Conservation (phyloP, 2,797 vertebrate species). For the Morus bassanus region DNA sequence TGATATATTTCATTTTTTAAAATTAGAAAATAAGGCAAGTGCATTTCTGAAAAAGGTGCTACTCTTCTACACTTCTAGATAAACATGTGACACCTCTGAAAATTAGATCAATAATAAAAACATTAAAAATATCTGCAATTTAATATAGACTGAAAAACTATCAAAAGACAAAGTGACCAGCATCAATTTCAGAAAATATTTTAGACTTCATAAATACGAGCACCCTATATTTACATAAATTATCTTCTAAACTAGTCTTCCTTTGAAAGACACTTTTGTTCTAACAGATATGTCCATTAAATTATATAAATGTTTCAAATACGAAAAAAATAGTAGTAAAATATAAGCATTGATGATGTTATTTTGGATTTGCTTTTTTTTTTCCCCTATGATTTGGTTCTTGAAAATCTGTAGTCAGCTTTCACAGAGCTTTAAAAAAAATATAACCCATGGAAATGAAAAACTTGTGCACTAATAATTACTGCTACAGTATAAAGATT, state of each 20-base stretch:
- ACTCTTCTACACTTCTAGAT: slow-evolving; percentile 60
- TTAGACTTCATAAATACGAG: slow-evolving; percentile 72
- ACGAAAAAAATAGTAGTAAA: slow-evolving; percentile 51
- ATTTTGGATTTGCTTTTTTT: slow-evolving; percentile 48
- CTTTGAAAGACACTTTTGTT: slow-evolving; percentile 59
- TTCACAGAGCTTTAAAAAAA: slow-evolving; percentile 39
- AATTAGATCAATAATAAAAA: slow-evolving; percentile 67
- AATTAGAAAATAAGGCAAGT: slow-evolving; percentile 80
- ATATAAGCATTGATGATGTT: slow-evolving; percentile 56
- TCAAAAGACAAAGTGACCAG: slow-evolving; percentile 71
- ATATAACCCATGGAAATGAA: background rate
- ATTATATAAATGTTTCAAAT: slow-evolving; percentile 55
- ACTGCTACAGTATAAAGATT: slow-evolving; percentile 31
- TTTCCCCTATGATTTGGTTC: slow-evolving; percentile 29
- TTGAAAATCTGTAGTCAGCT: slow-evolving; percentile 37
- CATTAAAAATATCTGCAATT: slow-evolving; percentile 69
- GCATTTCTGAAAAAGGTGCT: slow-evolving; percentile 72
- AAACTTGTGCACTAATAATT: slow-evolving; percentile 37
- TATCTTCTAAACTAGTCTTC: slow-evolving; percentile 59
- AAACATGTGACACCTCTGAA: slow-evolving; percentile 63
- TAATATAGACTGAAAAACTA: slow-evolving; percentile 71
- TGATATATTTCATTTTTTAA: slow-evolving; percentile 58
- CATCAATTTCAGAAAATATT: slow-evolving; percentile 73
- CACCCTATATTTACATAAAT: slow-evolving; percentile 74
- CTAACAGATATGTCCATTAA: slow-evolving; percentile 63